Base-by-base conservation (phyloP, 2,797 vertebrate species). In the Holocentrus rufus region DNA sequence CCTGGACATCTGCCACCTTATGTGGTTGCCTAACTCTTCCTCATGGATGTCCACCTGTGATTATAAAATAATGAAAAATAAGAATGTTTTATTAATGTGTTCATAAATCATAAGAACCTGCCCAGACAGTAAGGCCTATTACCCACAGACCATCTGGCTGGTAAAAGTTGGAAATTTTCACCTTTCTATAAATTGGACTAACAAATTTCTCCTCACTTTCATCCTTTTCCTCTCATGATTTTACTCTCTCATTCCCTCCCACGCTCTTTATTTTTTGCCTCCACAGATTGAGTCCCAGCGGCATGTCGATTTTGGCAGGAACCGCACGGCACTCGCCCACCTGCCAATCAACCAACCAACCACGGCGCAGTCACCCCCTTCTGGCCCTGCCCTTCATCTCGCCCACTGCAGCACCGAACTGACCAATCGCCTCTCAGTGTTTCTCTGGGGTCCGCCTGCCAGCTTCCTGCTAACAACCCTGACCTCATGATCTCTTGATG, bases 241-340 rank as follows among this genome's bases (percentile, higher is more conserved):
- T 14, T 30, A 5, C 54, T 34, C 4, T 57, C 69, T 76, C 52
- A 61, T 46, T 27, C 25, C 34, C 42, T 72, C 71, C 62, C 39
- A 81, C 56, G 70, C 53, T 69, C 76, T 77, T 66, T 84, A 34
- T 88, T 82, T 82, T 83, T 87, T 63, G 72, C 86, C 50, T 78
- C 69, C 88, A 82, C 95, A 99, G 98, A 98, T 93, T 98, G 96
- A 99, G 88, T 93, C 93, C 92, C 92, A 91, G 88, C 89, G 92
- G 93, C 91, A 92, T 91, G 80, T 74, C 65, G 76, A 80, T 90
- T 94, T 95, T 91, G 94, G 95, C 87, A 93, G 92, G 92, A 92
- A 73, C 91, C 34, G 93, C 95, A 94, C 82, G 77, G 87, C 72
- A 66, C 86, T 90, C 31, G 84, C 85, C 77, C 42, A 85, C 89